Conservation (phyloP, 2,888 invertebrate genomes). For the Pediacus dermestoides region DNA sequence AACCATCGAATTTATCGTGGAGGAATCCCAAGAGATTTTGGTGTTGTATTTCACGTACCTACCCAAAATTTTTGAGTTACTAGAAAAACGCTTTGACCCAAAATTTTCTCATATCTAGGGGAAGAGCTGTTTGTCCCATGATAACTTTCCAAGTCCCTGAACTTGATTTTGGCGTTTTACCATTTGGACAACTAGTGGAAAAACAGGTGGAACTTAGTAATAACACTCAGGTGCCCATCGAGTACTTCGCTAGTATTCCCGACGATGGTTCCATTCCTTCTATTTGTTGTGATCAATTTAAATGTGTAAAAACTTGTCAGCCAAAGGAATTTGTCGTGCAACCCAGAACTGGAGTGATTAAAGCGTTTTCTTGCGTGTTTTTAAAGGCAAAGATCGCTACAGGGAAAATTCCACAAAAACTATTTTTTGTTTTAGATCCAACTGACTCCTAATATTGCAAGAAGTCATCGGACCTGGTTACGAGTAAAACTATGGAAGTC, state of each 20-base stretch:
- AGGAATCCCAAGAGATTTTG: slow-evolving; percentile 57
- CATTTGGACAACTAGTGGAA: too few species aligned
- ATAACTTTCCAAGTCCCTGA: slow-evolving; percentile 54
- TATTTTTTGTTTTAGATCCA: slow-evolving; percentile 50
- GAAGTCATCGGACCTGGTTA: slow-evolving; percentile 51
- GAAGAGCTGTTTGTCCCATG: slow-evolving; percentile 59
- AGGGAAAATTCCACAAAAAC: neutral
- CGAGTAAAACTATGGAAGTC: slow-evolving; percentile 58
- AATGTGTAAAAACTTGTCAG: too few species aligned
- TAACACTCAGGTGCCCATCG: too few species aligned
- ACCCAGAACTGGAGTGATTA: neutral
- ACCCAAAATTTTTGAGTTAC: too few species aligned
- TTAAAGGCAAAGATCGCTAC: neutral
- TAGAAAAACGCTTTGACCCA: slow-evolving; percentile 1
- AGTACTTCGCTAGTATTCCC: too few species aligned
- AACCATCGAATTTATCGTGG: slow-evolving; percentile 57
- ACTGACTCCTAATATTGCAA: slow-evolving; percentile 54
- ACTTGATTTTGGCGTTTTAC: slow-evolving; percentile 57
- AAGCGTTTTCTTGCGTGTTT: neutral
- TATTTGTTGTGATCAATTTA: too few species aligned
- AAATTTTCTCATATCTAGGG: slow-evolving; percentile 50
- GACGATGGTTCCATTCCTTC: too few species aligned
- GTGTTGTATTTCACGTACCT: slow-evolving; percentile 58
- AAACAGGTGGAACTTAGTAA: too few species aligned
- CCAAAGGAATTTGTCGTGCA: neutral